Evolutionary conservation across 2,888 invertebrate species (phyloP).

Genomic region (Zygothrica quintamaculata): DNA sequence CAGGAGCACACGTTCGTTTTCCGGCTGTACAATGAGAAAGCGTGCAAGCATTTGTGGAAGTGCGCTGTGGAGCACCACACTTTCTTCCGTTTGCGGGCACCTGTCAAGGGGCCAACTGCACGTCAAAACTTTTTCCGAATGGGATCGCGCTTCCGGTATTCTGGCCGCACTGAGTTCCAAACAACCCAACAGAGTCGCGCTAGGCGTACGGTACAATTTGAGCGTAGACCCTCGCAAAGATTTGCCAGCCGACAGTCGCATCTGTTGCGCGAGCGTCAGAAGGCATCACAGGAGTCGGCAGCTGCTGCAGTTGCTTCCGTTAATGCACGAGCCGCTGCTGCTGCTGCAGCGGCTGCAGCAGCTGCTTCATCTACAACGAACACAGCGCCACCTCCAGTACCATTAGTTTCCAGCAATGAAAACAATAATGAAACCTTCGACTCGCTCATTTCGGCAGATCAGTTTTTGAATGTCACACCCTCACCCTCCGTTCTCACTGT

Average conservation of each 20-base stretch:
- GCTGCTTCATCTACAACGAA: conserved; percentile 44
- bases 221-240: conserved; percentile 97
- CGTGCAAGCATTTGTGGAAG: conserved; percentile 99
- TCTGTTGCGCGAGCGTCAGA: conserved; percentile 91
- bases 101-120: conserved; percentile 94
- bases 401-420: conserved; percentile 44
- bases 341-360: conserved; percentile 69
- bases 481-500: conserved; percentile 84
- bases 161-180: conserved; percentile 99
- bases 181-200: conserved; percentile 96
- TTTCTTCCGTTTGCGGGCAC: conserved; percentile 96
- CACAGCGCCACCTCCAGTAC: conserved; percentile 47
- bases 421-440: conserved; percentile 72
- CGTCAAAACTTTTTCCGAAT: conserved; percentile 98
- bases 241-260: conserved; percentile 97
- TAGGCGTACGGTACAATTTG: conserved; percentile 96
- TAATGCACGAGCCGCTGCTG: conserved; percentile 80
- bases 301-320: conserved; percentile 78
- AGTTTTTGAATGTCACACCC: conserved; percentile 77
- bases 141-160: conserved; percentile 96
- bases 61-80: conserved; percentile 99
- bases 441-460: conserved; percentile 73
- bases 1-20: conserved; percentile 99
- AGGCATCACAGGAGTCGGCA: conserved; percentile 82
- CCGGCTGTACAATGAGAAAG: conserved; percentile 97